Conservation (phyloP, 2,113 vertebrate genomes). For the Pagrus major region DNA sequence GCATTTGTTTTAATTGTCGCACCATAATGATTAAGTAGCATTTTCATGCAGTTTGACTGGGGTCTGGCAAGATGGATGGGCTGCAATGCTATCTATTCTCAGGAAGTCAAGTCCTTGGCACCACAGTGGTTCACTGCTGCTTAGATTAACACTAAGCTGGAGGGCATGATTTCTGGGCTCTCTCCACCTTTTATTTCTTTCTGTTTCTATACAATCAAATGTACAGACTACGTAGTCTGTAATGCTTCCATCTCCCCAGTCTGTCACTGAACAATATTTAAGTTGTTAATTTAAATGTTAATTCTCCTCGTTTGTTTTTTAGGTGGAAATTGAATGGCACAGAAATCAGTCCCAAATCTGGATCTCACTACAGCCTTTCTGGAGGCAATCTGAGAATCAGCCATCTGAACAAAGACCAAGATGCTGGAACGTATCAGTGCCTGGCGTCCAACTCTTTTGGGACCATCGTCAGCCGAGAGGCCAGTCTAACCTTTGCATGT, state of each 20-base stretch:
- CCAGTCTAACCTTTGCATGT: conserved; percentile 96
- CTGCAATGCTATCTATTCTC: conserved; percentile 72
- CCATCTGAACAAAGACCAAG: conserved; percentile 91
- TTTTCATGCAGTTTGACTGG: conserved; percentile 80
- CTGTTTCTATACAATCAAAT: conserved; percentile 42
- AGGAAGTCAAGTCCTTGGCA: conserved; percentile 65
- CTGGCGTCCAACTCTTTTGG: conserved; percentile 94
- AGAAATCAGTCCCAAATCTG: conserved; percentile 86
- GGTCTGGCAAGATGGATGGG: conserved; percentile 80
- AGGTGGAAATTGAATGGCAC: conserved; percentile 98
- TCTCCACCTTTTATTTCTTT: conserved; percentile 38
- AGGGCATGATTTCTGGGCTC: conserved; percentile 49
- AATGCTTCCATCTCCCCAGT: conserved; percentile 5
- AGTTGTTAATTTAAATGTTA: conserved; percentile 33
- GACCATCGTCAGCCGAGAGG: conserved; percentile 94
- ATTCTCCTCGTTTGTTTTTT: conserved; percentile 37
- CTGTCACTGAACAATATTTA: conserved; percentile 11
- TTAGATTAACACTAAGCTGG: conserved; percentile 68
- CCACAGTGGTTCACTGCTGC: conserved; percentile 64
- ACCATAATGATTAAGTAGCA: conserved; percentile 78
- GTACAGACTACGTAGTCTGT: conserved; percentile 15
- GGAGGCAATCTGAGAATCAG: conserved; percentile 95
- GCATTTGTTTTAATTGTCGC: conserved; percentile 83
- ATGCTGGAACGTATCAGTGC: conserved; percentile 95
- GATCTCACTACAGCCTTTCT: conserved; percentile 92